Evolutionary conservation across 2,113 vertebrate species (phyloP).

Genomic region (Hemiscyllium ocellatum): DNA sequence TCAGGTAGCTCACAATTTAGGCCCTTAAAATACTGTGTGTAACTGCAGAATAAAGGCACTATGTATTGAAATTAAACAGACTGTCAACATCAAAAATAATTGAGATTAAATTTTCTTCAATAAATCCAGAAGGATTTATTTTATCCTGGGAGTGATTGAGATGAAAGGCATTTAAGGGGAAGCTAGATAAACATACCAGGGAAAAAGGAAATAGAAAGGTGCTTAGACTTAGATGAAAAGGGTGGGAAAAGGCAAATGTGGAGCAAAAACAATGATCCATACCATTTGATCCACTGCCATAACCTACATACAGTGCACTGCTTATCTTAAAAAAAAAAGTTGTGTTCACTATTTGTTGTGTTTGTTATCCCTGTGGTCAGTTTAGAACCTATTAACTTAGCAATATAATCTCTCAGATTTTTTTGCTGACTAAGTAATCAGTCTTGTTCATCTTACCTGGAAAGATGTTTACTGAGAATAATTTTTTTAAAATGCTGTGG

Average conservation of each 20-base stretch:
- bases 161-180: not conserved
- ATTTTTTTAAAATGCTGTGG: not conserved
- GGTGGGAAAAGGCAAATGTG: not conserved
- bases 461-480: not conserved
- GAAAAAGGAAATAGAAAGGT: not conserved
- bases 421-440: not conserved
- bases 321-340: too few relatives aligned
- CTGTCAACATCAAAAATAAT: not conserved
- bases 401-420: not conserved
- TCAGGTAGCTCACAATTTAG: too few relatives aligned
- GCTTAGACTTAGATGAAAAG: not conserved
- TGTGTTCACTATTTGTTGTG: not conserved
- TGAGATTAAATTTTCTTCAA: too few relatives aligned
- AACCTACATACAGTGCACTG: not conserved
- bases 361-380: not conserved
- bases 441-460: not conserved
- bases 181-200: not conserved
- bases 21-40: not conserved
- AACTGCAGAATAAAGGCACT: not conserved
- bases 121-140: too few relatives aligned
- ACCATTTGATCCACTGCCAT: not conserved
- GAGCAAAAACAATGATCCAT: not conserved
- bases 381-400: not conserved
- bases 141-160: too few relatives aligned
- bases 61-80: not conserved